Evolutionary conservation across 2,888 invertebrate species (phyloP).

Genomic region (Amphipoea oculea): DNA sequence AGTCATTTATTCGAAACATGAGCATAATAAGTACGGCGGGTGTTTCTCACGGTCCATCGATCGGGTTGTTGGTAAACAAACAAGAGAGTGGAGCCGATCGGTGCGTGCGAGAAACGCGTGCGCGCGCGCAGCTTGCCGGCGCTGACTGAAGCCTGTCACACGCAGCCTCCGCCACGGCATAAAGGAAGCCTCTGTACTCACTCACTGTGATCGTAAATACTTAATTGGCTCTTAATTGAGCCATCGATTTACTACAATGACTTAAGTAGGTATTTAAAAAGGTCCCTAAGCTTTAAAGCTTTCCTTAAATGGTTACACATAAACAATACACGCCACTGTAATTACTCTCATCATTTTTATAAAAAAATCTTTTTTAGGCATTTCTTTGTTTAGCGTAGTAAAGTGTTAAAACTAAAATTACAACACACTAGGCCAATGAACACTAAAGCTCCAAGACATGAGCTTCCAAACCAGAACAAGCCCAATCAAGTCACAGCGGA

Average conservation of each 20-base stretch:
- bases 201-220: constrained; percentile 60
- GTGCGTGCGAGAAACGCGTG: constrained; percentile 80
- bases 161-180: constrained; percentile 81
- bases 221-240: constrained; percentile 64
- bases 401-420: background rate
- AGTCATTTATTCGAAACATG: constrained; percentile 67
- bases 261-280: constrained; percentile 36
- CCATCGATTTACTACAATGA: constrained; percentile 49
- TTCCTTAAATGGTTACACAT: background rate
- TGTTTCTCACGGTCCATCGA: constrained; percentile 74
- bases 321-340: background rate
- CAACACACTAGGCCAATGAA: background rate
- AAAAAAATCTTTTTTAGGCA: accelerated
- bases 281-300: constrained; percentile 6
- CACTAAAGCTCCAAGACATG: background rate
- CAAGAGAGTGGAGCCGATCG: constrained; percentile 66
- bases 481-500: background rate
- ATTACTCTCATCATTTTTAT: background rate
- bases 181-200: constrained; percentile 73
- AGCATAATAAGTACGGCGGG: constrained; percentile 67
- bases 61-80: constrained; percentile 84
- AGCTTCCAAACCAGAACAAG: constrained; percentile 9
- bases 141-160: constrained; percentile 88
- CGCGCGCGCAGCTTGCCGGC: constrained; percentile 86
- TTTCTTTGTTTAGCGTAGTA: background rate